phyloP scores from a whole-genome alignment of 1,140 invertebrate genomes.

The Drosophila takahashii region DNA sequence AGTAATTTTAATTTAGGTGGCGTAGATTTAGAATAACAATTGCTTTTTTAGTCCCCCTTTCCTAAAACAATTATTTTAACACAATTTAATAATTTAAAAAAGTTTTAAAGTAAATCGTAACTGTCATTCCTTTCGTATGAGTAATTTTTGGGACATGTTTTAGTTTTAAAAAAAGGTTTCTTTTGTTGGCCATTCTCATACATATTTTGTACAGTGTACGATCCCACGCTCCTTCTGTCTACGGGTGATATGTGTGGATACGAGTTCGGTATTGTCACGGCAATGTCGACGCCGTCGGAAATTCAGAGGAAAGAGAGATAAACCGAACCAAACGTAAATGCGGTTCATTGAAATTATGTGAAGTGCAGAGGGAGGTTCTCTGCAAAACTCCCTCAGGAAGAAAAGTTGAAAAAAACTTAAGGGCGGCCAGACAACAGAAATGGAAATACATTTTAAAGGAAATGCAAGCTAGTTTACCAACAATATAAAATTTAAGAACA shows the following conservation, averaged over 20 bases:
- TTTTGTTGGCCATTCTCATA: too few species aligned
- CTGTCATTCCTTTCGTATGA: too few species aligned
- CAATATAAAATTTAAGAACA: background rate
- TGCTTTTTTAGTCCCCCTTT: too few species aligned
- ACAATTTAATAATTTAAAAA: too few species aligned
- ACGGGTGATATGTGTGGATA: slow-evolving; percentile 14
- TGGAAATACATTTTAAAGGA: slow-evolving; percentile 23
- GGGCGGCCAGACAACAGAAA: slow-evolving; percentile 5
- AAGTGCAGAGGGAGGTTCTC: slow-evolving; percentile 26
- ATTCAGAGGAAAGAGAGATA: slow-evolving; percentile 38
- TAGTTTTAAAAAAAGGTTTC: too few species aligned
- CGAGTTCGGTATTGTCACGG: slow-evolving; percentile 53
- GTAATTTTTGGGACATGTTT: too few species aligned
- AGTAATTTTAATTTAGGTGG: too few species aligned
- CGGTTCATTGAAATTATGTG: slow-evolving; percentile 78
- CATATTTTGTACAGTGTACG: too few species aligned
- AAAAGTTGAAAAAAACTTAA: background rate
- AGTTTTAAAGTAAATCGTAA: too few species aligned
- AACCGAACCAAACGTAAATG: slow-evolving; percentile 66
- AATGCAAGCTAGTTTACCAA: slow-evolving; percentile 18
- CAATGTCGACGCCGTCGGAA: slow-evolving; percentile 44
- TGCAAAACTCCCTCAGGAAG: background rate
- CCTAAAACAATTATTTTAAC: too few species aligned
- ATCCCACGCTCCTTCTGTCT: background rate
- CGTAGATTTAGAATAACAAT: too few species aligned